phyloP scores from a whole-genome alignment of 2,113 vertebrate species.

The Callipepla californica region DNA sequence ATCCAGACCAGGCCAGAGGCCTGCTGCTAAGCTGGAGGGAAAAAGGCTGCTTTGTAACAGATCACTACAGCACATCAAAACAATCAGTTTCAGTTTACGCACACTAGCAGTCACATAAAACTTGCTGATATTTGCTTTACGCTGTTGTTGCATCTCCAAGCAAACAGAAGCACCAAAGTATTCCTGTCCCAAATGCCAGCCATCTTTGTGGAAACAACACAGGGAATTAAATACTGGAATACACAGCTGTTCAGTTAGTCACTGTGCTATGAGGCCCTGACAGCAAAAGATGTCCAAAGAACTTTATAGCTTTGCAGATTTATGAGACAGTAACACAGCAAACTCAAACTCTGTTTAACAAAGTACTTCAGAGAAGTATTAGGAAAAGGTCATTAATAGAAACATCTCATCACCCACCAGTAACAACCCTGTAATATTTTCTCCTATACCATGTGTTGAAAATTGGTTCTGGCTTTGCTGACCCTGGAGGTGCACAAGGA shows the following conservation, averaged over 20 bases:
- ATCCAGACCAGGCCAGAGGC: not conserved
- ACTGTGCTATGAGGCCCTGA: not conserved
- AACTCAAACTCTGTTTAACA: not conserved
- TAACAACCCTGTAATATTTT: not conserved
- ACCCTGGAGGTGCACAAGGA: no score
- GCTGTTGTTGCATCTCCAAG: not conserved
- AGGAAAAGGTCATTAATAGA: not conserved
- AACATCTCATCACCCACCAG: not conserved
- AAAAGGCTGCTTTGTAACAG: not conserved
- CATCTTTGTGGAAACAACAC: rapidly evolving
- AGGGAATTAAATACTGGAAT: not conserved
- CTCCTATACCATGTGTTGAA: not conserved
- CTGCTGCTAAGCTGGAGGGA: not conserved
- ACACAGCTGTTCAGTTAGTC: not conserved
- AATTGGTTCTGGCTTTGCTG: not conserved
- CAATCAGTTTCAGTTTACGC: not conserved
- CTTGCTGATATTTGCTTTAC: not conserved
- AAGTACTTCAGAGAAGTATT: not conserved
- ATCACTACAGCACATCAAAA: not conserved
- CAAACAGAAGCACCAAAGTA: not conserved
- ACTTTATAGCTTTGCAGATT: not conserved
- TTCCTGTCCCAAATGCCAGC: rapidly evolving
- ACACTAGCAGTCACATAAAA: rapidly evolving
- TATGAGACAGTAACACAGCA: not conserved
- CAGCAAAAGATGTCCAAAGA: not conserved